These are phyloP conservation scores for Hyles vespertilio DNA, from an alignment of 1,140 invertebrate species.

Conservation along the genomic window DNA sequence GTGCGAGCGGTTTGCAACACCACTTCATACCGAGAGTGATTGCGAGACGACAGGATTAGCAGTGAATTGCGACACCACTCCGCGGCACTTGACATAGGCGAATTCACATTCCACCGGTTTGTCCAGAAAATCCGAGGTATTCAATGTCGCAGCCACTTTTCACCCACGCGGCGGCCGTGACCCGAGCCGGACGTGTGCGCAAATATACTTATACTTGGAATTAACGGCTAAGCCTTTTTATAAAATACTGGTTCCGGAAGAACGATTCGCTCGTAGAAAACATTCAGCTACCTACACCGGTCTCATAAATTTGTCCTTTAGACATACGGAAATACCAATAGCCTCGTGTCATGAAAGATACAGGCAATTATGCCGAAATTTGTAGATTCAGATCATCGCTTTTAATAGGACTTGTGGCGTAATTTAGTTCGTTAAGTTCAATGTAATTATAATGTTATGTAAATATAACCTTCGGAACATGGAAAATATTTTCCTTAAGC, in stretches of 20 bases:
- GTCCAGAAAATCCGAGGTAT: slow-evolving; percentile 1
- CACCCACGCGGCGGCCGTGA: not conserved
- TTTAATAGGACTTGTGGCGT: no score
- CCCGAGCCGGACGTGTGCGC: slow-evolving; percentile 1
- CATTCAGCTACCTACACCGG: no score
- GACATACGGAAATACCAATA: no score
- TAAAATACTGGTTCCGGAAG: no score
- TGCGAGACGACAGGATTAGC: slow-evolving; percentile 14
- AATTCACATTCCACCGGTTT: slow-evolving; percentile 3
- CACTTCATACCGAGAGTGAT: slow-evolving; percentile 15
- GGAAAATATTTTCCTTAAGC: slow-evolving; percentile 22
- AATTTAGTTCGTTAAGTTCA: slow-evolving; percentile 10
- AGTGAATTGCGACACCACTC: slow-evolving; percentile 20
- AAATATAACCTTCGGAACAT: slow-evolving; percentile 16
- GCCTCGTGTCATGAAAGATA: no score
- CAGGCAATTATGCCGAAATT: no score
- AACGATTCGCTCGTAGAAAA: no score
- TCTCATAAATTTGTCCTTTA: no score
- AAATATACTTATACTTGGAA: not conserved
- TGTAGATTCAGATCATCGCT: no score
- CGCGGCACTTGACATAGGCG: slow-evolving; percentile 14
- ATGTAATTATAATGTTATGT: slow-evolving; percentile 13
- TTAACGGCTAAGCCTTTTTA: not conserved
- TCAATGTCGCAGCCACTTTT: slow-evolving; percentile 11
- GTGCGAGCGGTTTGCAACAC: slow-evolving; percentile 19